Evolutionary conservation across 1,140 invertebrate species (phyloP).

Genomic region (Anagrus nilaparvatae): DNA sequence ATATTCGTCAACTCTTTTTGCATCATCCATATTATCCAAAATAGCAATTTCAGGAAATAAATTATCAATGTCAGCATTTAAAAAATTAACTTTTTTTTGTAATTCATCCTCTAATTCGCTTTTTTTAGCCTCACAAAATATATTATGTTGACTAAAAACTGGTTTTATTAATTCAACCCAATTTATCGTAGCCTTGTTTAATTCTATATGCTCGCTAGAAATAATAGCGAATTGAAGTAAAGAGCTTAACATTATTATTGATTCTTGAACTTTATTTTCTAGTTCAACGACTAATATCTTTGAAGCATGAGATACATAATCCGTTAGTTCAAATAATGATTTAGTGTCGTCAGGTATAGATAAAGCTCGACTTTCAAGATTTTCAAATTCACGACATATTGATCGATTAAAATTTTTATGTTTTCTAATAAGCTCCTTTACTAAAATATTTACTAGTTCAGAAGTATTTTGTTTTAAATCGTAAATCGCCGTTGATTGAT

Average conservation of each 20-base stretch:
- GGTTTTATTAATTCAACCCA: slow-evolving; percentile 43
- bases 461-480: slow-evolving; percentile 22
- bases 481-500: slow-evolving; percentile 26
- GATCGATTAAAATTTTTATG: slow-evolving; percentile 28
- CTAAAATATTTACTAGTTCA: slow-evolving; percentile 22
- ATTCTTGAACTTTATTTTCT: slow-evolving; percentile 30
- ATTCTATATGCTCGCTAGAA: slow-evolving; percentile 34
- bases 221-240: slow-evolving; percentile 39
- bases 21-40: slow-evolving; percentile 40
- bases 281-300: slow-evolving; percentile 33
- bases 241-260: slow-evolving; percentile 31
- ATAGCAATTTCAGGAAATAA: slow-evolving; percentile 43
- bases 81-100: slow-evolving; percentile 42
- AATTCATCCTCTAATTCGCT: slow-evolving; percentile 52
- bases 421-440: slow-evolving; percentile 23
- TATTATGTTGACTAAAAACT: slow-evolving; percentile 40
- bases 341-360: slow-evolving; percentile 40
- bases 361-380: slow-evolving; percentile 26
- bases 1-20: slow-evolving; percentile 32
- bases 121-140: slow-evolving; percentile 51
- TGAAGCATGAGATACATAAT: slow-evolving; percentile 37
- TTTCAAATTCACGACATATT: slow-evolving; percentile 32
- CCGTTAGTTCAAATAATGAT: slow-evolving; percentile 39
- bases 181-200: slow-evolving; percentile 37
- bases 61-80: slow-evolving; percentile 48